Percentiles rank a stretch among this genome's conserved stretches.
Conservation (phyloP, 2,888 invertebrate genomes). For the Lepidonotus clava region DNA sequence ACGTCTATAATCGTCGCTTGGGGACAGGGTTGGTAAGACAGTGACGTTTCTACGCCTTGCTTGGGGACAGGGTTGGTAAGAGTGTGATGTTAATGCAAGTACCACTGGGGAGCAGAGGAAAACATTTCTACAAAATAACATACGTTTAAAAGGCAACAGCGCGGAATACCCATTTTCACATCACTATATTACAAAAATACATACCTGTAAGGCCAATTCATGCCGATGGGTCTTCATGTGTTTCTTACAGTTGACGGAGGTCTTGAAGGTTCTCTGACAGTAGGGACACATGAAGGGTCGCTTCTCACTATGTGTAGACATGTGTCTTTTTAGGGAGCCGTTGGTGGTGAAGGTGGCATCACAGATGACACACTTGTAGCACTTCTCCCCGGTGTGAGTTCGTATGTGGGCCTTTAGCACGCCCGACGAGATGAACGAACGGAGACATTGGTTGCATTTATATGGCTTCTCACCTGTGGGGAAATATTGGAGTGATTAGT, state of each 20-base stretch:
- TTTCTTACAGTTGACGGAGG: conserved; percentile 84
- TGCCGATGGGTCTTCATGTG: conserved; percentile 85
- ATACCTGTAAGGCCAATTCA: conserved; percentile 81
- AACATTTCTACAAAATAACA: too few relatives aligned
- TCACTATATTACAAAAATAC: not conserved
- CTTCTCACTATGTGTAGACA: conserved; percentile 85
- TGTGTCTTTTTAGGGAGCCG: conserved; percentile 88
- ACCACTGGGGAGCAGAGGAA: too few relatives aligned
- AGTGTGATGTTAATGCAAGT: too few relatives aligned
- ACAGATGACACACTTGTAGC: conserved; percentile 85
- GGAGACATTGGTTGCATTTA: conserved; percentile 79
- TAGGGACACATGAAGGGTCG: conserved; percentile 83
- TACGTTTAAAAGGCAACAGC: too few relatives aligned
- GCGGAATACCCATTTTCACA: too few relatives aligned
- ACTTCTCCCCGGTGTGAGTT: conserved; percentile 83
- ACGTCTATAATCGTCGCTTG: too few relatives aligned
- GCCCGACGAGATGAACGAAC: conserved; percentile 83
- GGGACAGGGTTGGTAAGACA: too few relatives aligned
- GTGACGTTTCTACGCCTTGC: too few relatives aligned
- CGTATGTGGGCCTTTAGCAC: conserved; percentile 83
- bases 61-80: too few relatives aligned
- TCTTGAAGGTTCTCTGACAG: conserved; percentile 84
- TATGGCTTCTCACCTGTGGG: conserved; percentile 81
- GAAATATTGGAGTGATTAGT: too few relatives aligned
- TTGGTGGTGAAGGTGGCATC: conserved; percentile 85